These are phyloP conservation scores for Triplophysa bombifrons DNA, from an alignment of 2,797 vertebrate genomes.

Conservation along the genomic window DNA sequence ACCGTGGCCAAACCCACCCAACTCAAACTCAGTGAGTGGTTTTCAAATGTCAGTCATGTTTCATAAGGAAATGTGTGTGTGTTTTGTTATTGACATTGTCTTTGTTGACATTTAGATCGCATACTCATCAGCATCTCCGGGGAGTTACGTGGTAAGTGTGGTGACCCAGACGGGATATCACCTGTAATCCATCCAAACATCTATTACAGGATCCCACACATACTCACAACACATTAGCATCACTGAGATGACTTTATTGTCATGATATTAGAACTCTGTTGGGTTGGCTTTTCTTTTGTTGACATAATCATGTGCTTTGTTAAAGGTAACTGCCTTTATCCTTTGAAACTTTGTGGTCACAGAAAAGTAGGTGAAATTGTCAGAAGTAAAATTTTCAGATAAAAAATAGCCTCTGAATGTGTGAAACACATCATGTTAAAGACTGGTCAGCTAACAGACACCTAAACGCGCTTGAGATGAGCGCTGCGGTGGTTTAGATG, in stretches of 20 bases:
- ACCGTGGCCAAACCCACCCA: constrained; percentile 97
- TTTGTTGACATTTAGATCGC: constrained; percentile 84
- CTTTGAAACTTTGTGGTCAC: too few relatives aligned
- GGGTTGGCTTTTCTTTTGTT: too few relatives aligned
- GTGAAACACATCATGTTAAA: too few relatives aligned
- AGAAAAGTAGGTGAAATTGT: too few relatives aligned
- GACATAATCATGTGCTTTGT: too few relatives aligned
- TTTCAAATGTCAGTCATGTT: constrained; percentile 11
- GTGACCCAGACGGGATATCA: not conserved
- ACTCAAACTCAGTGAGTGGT: constrained; percentile 93
- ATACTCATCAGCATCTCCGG: constrained; percentile 96
- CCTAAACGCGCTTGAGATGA: not conserved
- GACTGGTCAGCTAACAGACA: not conserved
- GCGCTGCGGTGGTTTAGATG: not conserved
- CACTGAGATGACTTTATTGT: too few relatives aligned
- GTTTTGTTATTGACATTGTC: constrained; percentile 55
- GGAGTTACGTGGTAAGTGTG: constrained; percentile 94
- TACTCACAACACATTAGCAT: too few relatives aligned
- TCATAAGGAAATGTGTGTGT: constrained; percentile 12
- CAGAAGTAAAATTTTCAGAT: too few relatives aligned
- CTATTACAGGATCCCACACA: too few relatives aligned
- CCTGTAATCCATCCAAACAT: not conserved
- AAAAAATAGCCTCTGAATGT: too few relatives aligned
- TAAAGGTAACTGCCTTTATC: too few relatives aligned
- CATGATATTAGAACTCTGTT: too few relatives aligned